Evolutionary conservation across 35 echinoderm and acorn worm species (phyloP).

Genomic region (Chiridota heheva): DNA sequence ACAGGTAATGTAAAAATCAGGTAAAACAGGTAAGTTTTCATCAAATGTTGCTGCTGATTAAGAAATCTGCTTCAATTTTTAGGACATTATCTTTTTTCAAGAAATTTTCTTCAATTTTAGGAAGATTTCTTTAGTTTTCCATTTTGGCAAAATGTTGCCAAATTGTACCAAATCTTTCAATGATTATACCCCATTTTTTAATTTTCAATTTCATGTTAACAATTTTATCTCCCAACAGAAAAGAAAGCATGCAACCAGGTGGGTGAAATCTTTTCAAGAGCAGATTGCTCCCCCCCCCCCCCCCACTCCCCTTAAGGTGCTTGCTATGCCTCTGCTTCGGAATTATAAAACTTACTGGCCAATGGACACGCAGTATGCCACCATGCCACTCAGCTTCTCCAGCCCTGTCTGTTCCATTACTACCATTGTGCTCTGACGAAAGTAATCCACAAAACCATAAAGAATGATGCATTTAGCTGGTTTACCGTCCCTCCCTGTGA

Average conservation of each 20-base stretch:
- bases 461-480: conserved; percentile 80
- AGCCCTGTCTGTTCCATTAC: conserved; percentile 88
- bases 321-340: neutral
- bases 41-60: too few relatives aligned
- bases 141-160: too few relatives aligned
- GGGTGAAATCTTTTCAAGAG: neutral
- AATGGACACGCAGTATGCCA: conserved; percentile 75
- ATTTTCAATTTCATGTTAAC: neutral
- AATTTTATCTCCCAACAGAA: neutral
- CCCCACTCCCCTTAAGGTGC: neutral
- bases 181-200: neutral
- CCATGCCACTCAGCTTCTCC: conserved; percentile 82
- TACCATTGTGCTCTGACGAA: conserved; percentile 94
- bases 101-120: too few relatives aligned
- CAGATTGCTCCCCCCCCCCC: neutral
- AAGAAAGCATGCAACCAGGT: too few relatives aligned
- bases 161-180: too few relatives aligned
- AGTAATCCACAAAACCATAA: conserved; percentile 76
- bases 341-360: conserved; percentile 29
- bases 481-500: conserved; percentile 71
- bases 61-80: too few relatives aligned
- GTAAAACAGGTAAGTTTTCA: too few relatives aligned
- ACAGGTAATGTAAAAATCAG: too few relatives aligned
- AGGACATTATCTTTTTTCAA: too few relatives aligned
- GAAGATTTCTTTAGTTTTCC: too few relatives aligned